A percentile compares a stretch with the other conserved stretches of the same genome.
Conservation (phyloP, 2,113 vertebrate genomes). For the Morone chrysops region DNA sequence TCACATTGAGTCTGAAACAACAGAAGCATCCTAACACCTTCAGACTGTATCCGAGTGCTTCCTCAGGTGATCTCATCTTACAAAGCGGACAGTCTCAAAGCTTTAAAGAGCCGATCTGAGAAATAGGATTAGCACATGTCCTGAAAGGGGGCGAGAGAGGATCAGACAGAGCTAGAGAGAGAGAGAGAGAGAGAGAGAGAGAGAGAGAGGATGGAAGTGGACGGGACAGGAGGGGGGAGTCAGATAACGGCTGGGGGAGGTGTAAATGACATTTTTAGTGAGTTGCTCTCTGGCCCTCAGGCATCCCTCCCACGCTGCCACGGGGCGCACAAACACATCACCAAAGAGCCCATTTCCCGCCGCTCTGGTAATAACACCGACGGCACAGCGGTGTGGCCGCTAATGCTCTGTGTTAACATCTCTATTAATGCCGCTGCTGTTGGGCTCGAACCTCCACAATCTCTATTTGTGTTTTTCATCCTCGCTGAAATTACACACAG, state of each 20-base stretch:
- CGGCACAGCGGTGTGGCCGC: not conserved
- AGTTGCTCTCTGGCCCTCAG: not conserved
- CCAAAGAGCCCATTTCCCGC: not conserved
- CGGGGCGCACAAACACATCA: not conserved
- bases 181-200: not conserved
- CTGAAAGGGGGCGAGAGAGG: not conserved
- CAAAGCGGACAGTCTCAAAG: not conserved
- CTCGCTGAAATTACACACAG: not conserved
- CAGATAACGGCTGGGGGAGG: slow-evolving; percentile 7
- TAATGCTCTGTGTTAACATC: slow-evolving; percentile 40
- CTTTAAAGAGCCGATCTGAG: slow-evolving; percentile 1
- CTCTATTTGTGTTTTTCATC: not conserved
- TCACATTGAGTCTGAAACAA: no score
- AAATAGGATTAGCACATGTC: not conserved
- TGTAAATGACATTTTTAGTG: slow-evolving; percentile 30
- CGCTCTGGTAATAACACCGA: not conserved
- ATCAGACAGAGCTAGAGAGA: not conserved
- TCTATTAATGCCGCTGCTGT: slow-evolving; percentile 8
- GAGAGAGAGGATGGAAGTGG: not conserved
- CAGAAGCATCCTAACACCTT: not conserved
- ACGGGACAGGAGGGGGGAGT: not conserved
- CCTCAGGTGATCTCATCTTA: slow-evolving; percentile 1
- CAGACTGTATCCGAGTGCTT: not conserved
- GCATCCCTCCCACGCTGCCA: slow-evolving; percentile 1
- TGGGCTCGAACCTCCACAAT: not conserved